phyloP scores from a whole-genome alignment of 2,797 vertebrate genomes.

The Esox lucius region DNA sequence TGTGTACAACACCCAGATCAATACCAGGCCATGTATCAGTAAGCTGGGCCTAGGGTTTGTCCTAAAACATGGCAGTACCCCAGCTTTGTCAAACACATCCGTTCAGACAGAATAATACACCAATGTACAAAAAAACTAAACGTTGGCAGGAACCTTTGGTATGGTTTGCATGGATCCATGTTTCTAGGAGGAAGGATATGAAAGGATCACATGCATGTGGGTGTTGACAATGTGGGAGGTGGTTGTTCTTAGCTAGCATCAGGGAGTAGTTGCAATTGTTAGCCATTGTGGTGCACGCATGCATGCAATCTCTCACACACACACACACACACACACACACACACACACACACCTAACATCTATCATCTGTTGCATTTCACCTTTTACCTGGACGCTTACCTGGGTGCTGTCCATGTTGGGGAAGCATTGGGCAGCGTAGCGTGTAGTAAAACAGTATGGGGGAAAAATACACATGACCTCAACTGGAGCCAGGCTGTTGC shows the following conservation, averaged over 20 bases:
- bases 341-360: too few relatives aligned
- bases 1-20: too few relatives aligned
- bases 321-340: too few relatives aligned
- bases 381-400: neutral
- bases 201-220: constrained; percentile 31
- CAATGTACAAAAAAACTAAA: constrained; percentile 10
- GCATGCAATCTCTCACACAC: neutral
- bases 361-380: neutral
- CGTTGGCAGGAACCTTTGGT: constrained; percentile 1
- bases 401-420: neutral
- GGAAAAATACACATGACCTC: neutral
- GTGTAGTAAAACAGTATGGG: neutral
- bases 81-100: constrained; percentile 4
- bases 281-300: constrained; percentile 60
- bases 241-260: constrained; percentile 67
- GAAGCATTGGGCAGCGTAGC: neutral
- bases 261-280: constrained; percentile 72
- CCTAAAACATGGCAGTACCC: neutral
- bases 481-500: constrained; percentile 25
- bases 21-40: too few relatives aligned
- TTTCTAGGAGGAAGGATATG: constrained; percentile 16
- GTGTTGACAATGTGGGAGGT: constrained; percentile 69
- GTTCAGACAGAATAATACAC: neutral
- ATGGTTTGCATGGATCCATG: constrained; percentile 13
- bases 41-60: neutral